Conservation (phyloP, 1,140 invertebrate species). For the Arctopsyche grandis region DNA sequence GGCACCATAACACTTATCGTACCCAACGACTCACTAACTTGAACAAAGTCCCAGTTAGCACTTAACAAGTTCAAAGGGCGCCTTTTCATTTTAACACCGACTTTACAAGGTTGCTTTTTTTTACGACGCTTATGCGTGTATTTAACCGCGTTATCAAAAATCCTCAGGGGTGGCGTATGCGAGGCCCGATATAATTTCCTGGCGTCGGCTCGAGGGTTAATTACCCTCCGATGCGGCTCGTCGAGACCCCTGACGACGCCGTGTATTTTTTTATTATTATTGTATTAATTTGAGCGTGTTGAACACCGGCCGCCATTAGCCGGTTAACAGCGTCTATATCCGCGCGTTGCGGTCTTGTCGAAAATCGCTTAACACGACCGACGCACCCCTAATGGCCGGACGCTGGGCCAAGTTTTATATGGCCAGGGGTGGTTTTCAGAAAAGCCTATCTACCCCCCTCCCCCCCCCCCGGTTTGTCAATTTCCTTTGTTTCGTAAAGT, state of each 20-base stretch:
- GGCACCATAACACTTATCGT: not conserved
- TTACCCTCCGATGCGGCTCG: not conserved
- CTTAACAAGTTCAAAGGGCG: no score
- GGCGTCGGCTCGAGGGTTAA: not conserved
- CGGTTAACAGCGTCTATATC: not conserved
- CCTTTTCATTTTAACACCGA: no score
- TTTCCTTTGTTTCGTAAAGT: no score
- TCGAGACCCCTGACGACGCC: not conserved
- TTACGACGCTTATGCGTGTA: not conserved
- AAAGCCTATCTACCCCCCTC: no score
- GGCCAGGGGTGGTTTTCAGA: not conserved
- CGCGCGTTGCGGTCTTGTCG: not conserved
- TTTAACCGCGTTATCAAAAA: no score
- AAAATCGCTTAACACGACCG: conserved; percentile 9
- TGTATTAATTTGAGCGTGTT: conserved; percentile 10
- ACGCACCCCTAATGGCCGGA: not conserved
- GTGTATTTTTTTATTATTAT: not conserved
- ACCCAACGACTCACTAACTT: not conserved
- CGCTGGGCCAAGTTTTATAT: not conserved
- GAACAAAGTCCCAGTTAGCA: no score
- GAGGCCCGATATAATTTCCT: no score
- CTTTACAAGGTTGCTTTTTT: not conserved
- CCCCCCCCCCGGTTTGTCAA: no score
- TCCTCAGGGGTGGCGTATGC: no score
- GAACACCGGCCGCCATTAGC: not conserved